These are phyloP conservation scores for Coptodon rendalli DNA, from an alignment of 2,113 vertebrate species.

Conservation along the genomic window DNA sequence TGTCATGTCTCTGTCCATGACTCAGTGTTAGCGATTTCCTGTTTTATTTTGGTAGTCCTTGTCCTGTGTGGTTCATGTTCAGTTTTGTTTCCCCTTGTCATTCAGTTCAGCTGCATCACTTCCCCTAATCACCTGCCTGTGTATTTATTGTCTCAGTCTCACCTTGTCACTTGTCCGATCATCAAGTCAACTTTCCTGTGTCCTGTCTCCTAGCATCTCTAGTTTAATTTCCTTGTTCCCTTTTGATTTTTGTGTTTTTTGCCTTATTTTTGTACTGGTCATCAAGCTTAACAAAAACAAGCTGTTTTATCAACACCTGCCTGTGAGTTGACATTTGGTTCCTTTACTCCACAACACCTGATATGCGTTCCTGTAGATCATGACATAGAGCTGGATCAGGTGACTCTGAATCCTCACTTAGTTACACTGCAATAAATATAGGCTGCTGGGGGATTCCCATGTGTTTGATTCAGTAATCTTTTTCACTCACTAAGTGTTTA, in stretches of 20 bases:
- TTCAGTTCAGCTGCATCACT: not conserved
- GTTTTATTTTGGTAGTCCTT: not conserved
- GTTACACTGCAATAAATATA: not conserved
- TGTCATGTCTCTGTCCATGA: not conserved
- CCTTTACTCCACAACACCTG: not conserved
- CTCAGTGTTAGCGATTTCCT: not conserved
- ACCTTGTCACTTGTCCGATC: not conserved
- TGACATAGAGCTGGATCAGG: not conserved
- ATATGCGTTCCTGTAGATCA: not conserved
- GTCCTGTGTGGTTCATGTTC: not conserved
- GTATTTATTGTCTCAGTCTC: not conserved
- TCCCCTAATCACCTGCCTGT: not conserved
- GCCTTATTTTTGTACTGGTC: not conserved
- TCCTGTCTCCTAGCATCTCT: not conserved
- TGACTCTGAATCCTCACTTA: not conserved
- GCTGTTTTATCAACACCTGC: not conserved
- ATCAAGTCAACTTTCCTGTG: not conserved
- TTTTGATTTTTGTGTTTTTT: not conserved
- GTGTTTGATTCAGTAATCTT: not conserved
- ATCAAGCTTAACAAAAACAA: not conserved
- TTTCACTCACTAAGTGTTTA: not conserved
- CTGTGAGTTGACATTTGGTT: not conserved
- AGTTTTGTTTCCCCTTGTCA: not conserved
- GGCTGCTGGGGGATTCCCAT: not conserved
- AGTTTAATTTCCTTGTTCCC: not conserved